Evolutionary conservation across 2,888 invertebrate species (phyloP).

Genomic region (Drosophila rellima): DNA sequence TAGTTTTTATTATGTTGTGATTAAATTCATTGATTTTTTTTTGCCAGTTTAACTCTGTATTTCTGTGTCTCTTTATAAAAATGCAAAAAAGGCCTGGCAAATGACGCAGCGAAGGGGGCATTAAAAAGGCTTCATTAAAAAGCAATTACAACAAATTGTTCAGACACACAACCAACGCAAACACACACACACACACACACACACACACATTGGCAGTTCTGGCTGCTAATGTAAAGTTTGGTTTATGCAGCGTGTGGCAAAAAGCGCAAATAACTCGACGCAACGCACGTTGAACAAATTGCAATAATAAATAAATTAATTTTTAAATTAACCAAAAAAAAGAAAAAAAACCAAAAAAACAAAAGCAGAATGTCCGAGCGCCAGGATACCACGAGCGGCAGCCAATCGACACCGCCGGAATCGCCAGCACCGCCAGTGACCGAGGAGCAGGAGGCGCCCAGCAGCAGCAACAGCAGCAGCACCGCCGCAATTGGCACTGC

Average conservation of each 20-base stretch:
- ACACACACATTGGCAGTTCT: neutral
- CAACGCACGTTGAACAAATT: neutral
- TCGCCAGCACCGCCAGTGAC: slow-evolving; percentile 42
- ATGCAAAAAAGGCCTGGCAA: neutral
- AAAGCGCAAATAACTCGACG: neutral
- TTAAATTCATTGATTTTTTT: slow-evolving; percentile 24
- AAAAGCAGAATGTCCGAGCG: slow-evolving; percentile 58
- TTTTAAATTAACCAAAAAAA: neutral
- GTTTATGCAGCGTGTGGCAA: slow-evolving; percentile 26
- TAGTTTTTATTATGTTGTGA: slow-evolving; percentile 66
- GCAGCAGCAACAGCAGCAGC: slow-evolving; percentile 48
- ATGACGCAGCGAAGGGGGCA: neutral
- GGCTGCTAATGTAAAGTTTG: slow-evolving; percentile 9
- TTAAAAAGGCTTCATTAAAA: slow-evolving; percentile 57
- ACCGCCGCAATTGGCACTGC: slow-evolving; percentile 7
- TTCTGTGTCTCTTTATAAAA: neutral
- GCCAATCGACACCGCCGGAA: slow-evolving; percentile 30
- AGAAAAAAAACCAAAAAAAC: neutral
- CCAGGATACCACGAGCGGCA: slow-evolving; percentile 25
- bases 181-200: slow-evolving; percentile 6
- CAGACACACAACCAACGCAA: slow-evolving; percentile 4
- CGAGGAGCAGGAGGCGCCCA: slow-evolving; percentile 47
- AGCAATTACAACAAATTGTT: slow-evolving; percentile 61
- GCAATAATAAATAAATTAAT: neutral
- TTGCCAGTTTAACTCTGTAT: slow-evolving; percentile 13